Percentiles rank a stretch among this genome's conserved stretches.
phyloP scores from a whole-genome alignment of 2,113 vertebrate genomes.

The Oncorhynchus clarkii region DNA sequence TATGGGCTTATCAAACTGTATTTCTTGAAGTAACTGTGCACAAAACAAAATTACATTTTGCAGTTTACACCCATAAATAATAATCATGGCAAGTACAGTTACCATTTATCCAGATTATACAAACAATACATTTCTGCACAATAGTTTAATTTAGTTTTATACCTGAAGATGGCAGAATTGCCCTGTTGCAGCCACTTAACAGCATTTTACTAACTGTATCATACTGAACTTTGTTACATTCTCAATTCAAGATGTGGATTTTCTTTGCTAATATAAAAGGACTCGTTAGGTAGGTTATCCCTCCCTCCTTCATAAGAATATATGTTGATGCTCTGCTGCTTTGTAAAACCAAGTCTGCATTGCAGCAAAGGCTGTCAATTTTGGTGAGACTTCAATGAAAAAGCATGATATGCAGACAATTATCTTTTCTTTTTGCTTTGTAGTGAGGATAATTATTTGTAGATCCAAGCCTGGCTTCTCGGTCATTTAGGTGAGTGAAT shows the following conservation, averaged over 20 bases:
- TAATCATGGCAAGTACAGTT: too few relatives aligned
- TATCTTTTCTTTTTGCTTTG: neutral
- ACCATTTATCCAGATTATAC: too few relatives aligned
- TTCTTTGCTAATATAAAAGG: neutral
- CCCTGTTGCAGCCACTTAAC: slow-evolving; percentile 21
- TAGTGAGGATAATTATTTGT: neutral
- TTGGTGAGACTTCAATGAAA: neutral
- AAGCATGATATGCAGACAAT: neutral
- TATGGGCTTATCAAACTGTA: too few relatives aligned
- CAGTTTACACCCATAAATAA: too few relatives aligned
- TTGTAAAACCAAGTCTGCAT: neutral
- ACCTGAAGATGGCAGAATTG: slow-evolving; percentile 62
- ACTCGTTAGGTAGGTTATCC: too few relatives aligned
- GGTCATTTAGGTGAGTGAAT: neutral
- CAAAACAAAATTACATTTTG: too few relatives aligned
- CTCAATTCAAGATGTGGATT: neutral
- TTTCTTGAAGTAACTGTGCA: too few relatives aligned
- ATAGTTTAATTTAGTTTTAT: slow-evolving; percentile 10
- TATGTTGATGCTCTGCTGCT: too few relatives aligned
- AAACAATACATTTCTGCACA: too few relatives aligned
- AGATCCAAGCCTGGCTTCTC: neutral
- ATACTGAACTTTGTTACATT: neutral
- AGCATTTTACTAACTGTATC: neutral
- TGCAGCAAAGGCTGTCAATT: neutral
- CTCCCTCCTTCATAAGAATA: too few relatives aligned